Base-by-base conservation (phyloP, 2,797 vertebrate species). In the Tangara arthus region DNA sequence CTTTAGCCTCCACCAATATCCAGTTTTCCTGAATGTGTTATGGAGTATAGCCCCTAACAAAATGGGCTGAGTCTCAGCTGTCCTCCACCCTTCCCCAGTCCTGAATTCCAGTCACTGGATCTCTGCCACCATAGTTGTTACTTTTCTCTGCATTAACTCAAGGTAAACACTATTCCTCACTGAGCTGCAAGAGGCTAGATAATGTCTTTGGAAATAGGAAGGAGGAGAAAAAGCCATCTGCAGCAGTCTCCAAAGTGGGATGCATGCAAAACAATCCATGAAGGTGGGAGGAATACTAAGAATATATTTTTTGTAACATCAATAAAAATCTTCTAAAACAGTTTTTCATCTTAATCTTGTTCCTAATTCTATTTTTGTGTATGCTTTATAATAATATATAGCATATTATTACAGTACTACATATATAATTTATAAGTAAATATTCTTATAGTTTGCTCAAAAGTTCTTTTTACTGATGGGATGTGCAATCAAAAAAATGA, bases 121-220 rank as follows among this genome's bases (percentile, higher is more conserved):
- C 1, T 1, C 39, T 92, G 42, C 39, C 0, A 0, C 72, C 22
- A 3, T 32, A 26, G 24, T 41, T 59, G 19, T 26, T 53, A 11
- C 37, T 94, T 76, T 41, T 69, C 44, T 73, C 28, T 73, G 41
- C 15, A 7, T 56, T 66, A 66, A 53, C n/a, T 72, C 39, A 46
- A 44, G 66, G 27, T 87, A 47, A 50, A 42, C 0, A 2, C 64
- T 52, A 15, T 63, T 93, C 28, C 28, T 90, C 6, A 12, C 12
- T 52, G 41, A n/a, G 7, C 32, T 90, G 71, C 15, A 82, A 70
- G 68, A 56, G 46, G 50, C 47, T 17, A 63, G 44, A 22, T 76
- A 13, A 20, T 56, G 30, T 72, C 42, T 18, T 82, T 66, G 20
- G 28, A 64, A 78, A 24, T 2, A 57, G 50, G 24, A 35, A 64